phyloP scores from a whole-genome alignment of 2,113 vertebrate genomes.

The Orthonyx spaldingii region DNA sequence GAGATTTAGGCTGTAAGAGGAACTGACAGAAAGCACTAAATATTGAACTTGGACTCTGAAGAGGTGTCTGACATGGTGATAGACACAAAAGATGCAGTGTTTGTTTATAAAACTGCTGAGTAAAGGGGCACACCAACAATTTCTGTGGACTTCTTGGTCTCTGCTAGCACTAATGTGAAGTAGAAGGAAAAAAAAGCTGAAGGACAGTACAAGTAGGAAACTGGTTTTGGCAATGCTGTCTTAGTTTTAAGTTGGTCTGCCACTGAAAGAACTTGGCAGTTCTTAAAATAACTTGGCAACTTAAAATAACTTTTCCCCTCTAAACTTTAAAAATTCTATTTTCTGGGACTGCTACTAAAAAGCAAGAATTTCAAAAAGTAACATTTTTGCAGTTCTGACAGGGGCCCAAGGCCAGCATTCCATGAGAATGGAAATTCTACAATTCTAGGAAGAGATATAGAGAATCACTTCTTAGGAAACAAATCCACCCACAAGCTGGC shows the following conservation, averaged over 20 bases:
- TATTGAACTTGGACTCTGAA: not conserved
- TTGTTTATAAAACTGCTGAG: not conserved
- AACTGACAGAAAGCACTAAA: not conserved
- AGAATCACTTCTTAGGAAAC: not conserved
- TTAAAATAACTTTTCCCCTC: not conserved
- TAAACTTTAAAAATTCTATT: not conserved
- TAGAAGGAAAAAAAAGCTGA: not conserved
- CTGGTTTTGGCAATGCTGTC: not conserved
- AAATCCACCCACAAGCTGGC: not conserved
- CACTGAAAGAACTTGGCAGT: not conserved
- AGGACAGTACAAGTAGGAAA: not conserved
- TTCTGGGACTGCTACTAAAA: not conserved
- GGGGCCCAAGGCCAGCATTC: not conserved
- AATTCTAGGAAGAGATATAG: not conserved
- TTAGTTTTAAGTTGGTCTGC: not conserved
- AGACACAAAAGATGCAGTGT: not conserved
- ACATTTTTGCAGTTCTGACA: not conserved
- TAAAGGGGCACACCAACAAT: not conserved
- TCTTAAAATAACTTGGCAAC: not conserved
- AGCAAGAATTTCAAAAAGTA: not conserved
- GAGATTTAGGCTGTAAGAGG: not conserved
- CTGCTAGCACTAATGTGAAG: not conserved
- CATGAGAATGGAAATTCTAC: not conserved
- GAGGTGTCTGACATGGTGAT: not conserved
- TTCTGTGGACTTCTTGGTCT: not conserved